Conservation (phyloP, 2,113 vertebrate genomes). For the Silurus meridionalis region DNA sequence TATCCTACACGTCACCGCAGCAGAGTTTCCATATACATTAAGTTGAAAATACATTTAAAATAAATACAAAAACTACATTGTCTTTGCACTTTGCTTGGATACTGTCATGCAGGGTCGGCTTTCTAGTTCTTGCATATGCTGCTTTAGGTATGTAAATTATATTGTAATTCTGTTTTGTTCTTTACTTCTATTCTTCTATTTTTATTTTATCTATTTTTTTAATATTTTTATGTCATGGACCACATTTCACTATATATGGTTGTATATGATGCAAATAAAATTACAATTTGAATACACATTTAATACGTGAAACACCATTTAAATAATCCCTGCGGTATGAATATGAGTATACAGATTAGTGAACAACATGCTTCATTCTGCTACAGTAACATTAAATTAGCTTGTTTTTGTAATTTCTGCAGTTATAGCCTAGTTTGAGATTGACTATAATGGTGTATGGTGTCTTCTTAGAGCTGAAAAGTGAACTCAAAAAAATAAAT, state of each 20-base stretch:
- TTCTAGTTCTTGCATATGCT: no score
- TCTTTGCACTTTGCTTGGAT: no score
- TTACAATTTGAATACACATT: neutral
- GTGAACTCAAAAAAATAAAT: constrained; percentile 16
- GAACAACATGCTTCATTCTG: neutral
- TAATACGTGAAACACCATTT: neutral
- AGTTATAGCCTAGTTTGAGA: neutral
- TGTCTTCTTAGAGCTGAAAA: constrained; percentile 31
- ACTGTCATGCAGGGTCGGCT: no score
- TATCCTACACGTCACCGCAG: neutral
- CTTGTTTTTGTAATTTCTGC: neutral
- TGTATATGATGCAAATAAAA: no score
- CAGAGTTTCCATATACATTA: neutral
- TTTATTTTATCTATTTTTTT: no score
- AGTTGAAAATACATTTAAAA: neutral
- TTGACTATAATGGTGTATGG: constrained; percentile 22
- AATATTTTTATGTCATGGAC: no score
- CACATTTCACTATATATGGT: no score
- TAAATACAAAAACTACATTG: neutral
- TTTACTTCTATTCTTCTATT: no score
- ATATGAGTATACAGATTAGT: neutral
- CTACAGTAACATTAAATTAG: neutral
- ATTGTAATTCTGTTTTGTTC: no score
- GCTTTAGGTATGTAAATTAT: no score
- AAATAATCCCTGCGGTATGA: neutral